A percentile compares a stretch with the other conserved stretches of the same genome.
Evolutionary conservation across 2,888 invertebrate genomes (phyloP).

Genomic region (Laothoe populi): DNA sequence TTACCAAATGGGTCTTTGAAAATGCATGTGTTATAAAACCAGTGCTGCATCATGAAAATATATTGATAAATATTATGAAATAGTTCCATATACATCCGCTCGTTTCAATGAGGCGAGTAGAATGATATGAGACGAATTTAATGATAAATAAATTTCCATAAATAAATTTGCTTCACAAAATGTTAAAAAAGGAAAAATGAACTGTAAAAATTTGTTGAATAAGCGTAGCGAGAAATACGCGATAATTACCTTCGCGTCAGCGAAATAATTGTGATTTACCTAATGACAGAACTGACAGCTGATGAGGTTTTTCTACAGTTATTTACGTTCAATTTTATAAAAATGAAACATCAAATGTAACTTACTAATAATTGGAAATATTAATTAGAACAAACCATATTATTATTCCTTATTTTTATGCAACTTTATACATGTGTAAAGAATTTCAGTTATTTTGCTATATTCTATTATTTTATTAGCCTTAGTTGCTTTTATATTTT

Average conservation of each 20-base stretch:
- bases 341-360: too few relatives aligned
- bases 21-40: too few relatives aligned
- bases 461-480: too few relatives aligned
- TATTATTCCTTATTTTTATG: too few relatives aligned
- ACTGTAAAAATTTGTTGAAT: conserved; percentile 22
- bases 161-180: conserved; percentile 1
- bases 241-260: conserved; percentile 47
- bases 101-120: background rate
- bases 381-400: too few relatives aligned
- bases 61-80: too few relatives aligned
- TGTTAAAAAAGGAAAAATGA: background rate
- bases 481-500: too few relatives aligned
- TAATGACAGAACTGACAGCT: conserved; percentile 47
- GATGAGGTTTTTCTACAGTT: conserved; percentile 34
- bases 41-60: background rate
- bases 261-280: conserved; percentile 57
- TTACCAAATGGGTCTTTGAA: too few relatives aligned
- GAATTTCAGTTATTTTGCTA: too few relatives aligned
- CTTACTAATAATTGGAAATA: too few relatives aligned
- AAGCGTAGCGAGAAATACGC: conserved; percentile 43
- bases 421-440: too few relatives aligned
- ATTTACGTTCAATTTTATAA: conserved; percentile 5
- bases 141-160: conserved; percentile 13
- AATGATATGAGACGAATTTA: background rate
- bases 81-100: too few relatives aligned